phyloP scores from a whole-genome alignment of 2,888 invertebrate genomes.

The Crossocerus cetratus region DNA sequence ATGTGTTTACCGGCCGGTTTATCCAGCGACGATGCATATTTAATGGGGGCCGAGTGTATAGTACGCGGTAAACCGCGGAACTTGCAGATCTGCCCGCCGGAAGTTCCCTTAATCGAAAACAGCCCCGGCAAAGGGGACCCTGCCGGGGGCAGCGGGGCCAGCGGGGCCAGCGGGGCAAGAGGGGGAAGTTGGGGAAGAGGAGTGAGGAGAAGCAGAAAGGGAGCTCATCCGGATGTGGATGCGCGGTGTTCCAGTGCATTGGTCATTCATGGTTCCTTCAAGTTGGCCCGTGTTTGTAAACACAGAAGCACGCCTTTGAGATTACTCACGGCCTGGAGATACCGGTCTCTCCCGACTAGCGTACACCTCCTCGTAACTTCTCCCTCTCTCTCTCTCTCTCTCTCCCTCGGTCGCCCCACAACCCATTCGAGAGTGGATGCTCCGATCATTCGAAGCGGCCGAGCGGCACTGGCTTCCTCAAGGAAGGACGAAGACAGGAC shows the following conservation, averaged over 20 bases:
- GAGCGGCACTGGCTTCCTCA: not conserved
- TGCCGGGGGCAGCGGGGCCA: no score
- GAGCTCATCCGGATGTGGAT: constrained; percentile 14
- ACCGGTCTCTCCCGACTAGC: constrained; percentile 49
- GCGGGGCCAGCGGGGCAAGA: no score
- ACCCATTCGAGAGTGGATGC: constrained; percentile 11
- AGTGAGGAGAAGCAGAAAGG: no score
- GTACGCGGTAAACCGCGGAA: not conserved
- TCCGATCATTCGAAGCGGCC: constrained; percentile 23
- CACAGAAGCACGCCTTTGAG: constrained; percentile 62
- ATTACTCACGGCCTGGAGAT: constrained; percentile 62
- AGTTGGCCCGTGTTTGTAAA: constrained; percentile 69
- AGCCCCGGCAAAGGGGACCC: no score
- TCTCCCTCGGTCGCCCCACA: no score
- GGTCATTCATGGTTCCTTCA: constrained; percentile 69
- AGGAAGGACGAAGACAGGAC: not conserved
- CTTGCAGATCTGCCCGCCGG: not conserved
- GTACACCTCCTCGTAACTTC: constrained; percentile 24
- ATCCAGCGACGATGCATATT: not conserved
- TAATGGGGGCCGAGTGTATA: not conserved
- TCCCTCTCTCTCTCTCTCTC: constrained; percentile 38
- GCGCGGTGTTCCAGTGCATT: constrained; percentile 37
- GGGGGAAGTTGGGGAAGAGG: no score
- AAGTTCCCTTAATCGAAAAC: no score
- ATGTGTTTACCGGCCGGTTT: no score